Evolutionary conservation across 2,888 invertebrate species (phyloP).

Genomic region (Epistrophella euchroma): DNA sequence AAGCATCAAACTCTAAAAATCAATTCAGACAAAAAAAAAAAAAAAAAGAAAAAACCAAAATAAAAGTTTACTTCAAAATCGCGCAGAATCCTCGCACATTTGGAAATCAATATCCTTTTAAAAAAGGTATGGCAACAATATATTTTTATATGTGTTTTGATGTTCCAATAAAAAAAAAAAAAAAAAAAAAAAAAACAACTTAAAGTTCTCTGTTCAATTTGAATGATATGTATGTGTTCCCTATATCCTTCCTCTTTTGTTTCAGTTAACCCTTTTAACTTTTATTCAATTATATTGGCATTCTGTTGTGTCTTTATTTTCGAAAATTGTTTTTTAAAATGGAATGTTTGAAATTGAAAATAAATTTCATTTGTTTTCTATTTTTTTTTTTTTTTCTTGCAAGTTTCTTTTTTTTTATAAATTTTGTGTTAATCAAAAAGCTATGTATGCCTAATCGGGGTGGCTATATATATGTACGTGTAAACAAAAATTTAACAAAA

Average conservation of each 20-base stretch:
- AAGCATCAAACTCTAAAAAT: slow-evolving; percentile 26
- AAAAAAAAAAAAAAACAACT: slow-evolving; percentile 2
- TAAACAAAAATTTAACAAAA: slow-evolving; percentile 18
- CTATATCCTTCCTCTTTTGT: slow-evolving; percentile 6
- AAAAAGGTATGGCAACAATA: slow-evolving; percentile 64
- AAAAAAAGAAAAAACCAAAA: neutral
- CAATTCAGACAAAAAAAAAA: slow-evolving; percentile 30
- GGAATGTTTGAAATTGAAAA: slow-evolving; percentile 27
- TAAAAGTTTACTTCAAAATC: slow-evolving; percentile 37
- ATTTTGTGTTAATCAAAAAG: slow-evolving; percentile 22
- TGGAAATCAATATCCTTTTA: slow-evolving; percentile 59
- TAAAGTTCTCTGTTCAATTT: slow-evolving; percentile 30
- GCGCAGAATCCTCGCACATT: slow-evolving; percentile 43
- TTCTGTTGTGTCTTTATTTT: slow-evolving; percentile 11
- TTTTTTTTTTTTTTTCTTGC: neutral
- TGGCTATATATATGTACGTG: slow-evolving; percentile 7
- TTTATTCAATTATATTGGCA: slow-evolving; percentile 26
- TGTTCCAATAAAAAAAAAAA: slow-evolving; percentile 26
- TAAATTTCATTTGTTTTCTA: slow-evolving; percentile 7
- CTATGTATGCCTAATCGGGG: neutral
- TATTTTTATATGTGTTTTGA: slow-evolving; percentile 38
- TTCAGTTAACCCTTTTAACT: slow-evolving; percentile 25
- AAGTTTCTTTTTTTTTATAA: slow-evolving; percentile 5
- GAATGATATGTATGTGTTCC: slow-evolving; percentile 10
- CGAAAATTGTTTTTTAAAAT: slow-evolving; percentile 24